Base-by-base conservation (phyloP, 1,140 invertebrate genomes). In the Bombus pascuorum region DNA sequence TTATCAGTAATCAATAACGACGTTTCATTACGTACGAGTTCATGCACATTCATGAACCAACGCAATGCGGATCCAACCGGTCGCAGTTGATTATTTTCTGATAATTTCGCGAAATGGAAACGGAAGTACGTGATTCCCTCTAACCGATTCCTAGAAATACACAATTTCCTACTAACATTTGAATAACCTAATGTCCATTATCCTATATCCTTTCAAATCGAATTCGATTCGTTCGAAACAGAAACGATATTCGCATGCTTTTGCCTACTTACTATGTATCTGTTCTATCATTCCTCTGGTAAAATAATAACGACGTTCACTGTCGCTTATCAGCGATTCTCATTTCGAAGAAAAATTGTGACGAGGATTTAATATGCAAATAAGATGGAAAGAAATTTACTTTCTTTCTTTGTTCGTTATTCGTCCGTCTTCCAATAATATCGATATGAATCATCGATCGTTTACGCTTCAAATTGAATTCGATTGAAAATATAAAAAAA, bases 1-100 rank as follows among this genome's bases (percentile, higher is more conserved):
- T 80, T 85, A 78, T 42, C 66, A 70, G 72, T 79, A 84, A 84
- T 84, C 75, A 79, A 84, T 79, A 72, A 59, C 53, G 39, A 72
- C 66, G 68, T 80, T 72, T 65, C 83, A 80, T 85, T 80, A 80
- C 42, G 83, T 47, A 39, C 44, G 32, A 44, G 68, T 62, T 15
- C 25, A 37, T 72, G 77, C 57, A 66, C 34, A 72, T 53, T 68
- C 72, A 66, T 25, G 8, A 62, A 22, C 71, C n/a, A 37, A n/a
- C 34, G 57, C 42, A 44, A 39, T 62, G 53, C 76, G 4, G 68
- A 80, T 34, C 66, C 10, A 73, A 39, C 76, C 77, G n/a, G 68
- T 44, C 57, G 42, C n/a, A 71, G 75, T 80, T 85, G 42, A 85
- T 85, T 72, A 80, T 80, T 59, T 72, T 10, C 76, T 62, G 57